Evolutionary conservation across 64 coral and sea anemone species (phyloP), one percentile per base, ranked within the genome.

Genomic region (Catalaphyllia jardinei): DNA sequence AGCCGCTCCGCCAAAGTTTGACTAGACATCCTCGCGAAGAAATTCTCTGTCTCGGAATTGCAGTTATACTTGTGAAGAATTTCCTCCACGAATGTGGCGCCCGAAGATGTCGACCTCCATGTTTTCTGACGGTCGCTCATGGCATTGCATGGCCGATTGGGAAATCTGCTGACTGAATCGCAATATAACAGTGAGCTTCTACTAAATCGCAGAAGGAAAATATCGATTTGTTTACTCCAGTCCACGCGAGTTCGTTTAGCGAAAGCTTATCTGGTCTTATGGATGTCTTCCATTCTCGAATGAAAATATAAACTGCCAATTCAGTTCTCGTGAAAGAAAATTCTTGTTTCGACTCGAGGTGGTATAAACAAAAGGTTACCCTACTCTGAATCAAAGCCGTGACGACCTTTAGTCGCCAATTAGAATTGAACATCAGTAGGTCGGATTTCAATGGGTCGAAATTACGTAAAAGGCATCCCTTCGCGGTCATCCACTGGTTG

Each of bases 31-130:
- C 29, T 91, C 38, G 81, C 30, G 52, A 91, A 91, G 79, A 83
- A 86, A 86, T 91, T 91, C 27, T 73, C 80, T 31, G 62, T 74
- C 0, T 69, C 52, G 0, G 89, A 28, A 22, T 42, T 1, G 39
- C 79, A 67, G 35, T 84, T 91, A 46, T 91, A 91, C 39, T 91
- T 91, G 15, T 77, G 64, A 75, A 91, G 57, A 86, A 91, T 86
- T 86, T 91, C 89, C 14, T 86, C 80, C 27, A 82, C 42, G 42
- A 63, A 86, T n/a, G 62, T 22, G 52, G 25, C 25, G 10, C 60
- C 73, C 55, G 81, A 69, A 84, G 81, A 67, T 35, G 60, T 84
- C 81, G 81, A 27, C 62, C 81, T 69, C 61, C 81, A 84, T 84
- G 35, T 69, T 84, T 63, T 25, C 38, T n/a, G 17, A 20, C 33